Percentiles rank a stretch among this genome's conserved stretches.
Evolutionary conservation across 2,797 vertebrate genomes (phyloP).

Genomic region (Cryptoprocta ferox): DNA sequence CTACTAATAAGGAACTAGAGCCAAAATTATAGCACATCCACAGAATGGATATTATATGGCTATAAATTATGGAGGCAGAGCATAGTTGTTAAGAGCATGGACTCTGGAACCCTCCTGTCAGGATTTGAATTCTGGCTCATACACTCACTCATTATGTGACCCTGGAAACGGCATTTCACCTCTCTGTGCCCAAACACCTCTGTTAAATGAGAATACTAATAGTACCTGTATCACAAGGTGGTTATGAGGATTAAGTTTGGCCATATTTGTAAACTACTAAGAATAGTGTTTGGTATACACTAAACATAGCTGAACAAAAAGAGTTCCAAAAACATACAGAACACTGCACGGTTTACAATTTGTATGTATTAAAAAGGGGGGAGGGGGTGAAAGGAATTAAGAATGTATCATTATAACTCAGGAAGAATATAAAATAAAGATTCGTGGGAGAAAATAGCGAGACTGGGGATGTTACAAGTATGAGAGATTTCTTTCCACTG

Average conservation of each 20-base stretch:
- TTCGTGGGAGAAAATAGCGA: not conserved
- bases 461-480: not conserved
- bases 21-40: not conserved
- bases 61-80: not conserved
- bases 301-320: not conserved
- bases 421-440: not conserved
- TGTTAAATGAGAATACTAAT: not conserved
- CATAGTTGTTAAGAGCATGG: not conserved
- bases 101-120: not conserved
- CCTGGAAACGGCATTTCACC: not conserved
- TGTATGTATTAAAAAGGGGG: not conserved
- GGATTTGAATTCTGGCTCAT: not conserved
- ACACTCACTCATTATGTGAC: not conserved
- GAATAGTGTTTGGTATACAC: not conserved
- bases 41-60: not conserved
- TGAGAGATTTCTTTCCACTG: not conserved
- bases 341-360: not conserved
- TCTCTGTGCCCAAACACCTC: not conserved
- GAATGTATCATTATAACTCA: not conserved
- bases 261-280: not conserved
- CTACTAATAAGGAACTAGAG: not conserved
- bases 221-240: not conserved
- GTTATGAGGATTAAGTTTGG: not conserved
- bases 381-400: not conserved
- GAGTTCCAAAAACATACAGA: constrained; percentile 33